Evolutionary conservation across 1,140 invertebrate species (phyloP), one percentile per base, ranked within the genome.

Genomic region (Agrypnia vestita): DNA sequence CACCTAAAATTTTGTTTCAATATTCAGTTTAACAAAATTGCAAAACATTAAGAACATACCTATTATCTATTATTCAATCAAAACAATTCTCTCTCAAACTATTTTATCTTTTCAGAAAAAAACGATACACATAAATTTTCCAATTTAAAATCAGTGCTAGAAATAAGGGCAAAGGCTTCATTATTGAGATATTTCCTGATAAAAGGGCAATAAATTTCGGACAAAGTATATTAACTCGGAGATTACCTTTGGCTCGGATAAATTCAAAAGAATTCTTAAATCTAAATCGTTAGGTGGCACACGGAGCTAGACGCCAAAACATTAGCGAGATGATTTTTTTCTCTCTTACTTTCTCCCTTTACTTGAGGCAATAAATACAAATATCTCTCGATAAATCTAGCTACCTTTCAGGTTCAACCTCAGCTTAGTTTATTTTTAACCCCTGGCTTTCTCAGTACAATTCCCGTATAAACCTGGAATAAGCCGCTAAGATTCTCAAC

Each of bases 351-450:
- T 72, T 72, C 21, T 51, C 13, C 21, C 19, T 72, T 72, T 67
- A n/a, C 21, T 8, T 25, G 35, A 25, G 25, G 74, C 74, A 61
- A 62, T 76, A 76, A 59, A 76, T 76, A 76, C 46, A 76, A 76
- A 76, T 76, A 76, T 62, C 59, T 25, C 12, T 35, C 74, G 21
- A 76, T 76, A 76, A 76, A 76, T 76, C 74, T 76, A 21, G 51
- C 74, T 47, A 49, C 59, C 46, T 62, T 19, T 76, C 17, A 35
- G 44, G 44, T 59, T 44, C 12, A 44, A 76, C 59, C 74, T 64
- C 12, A 49, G 44, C 59, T 76, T 46, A 64, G 56, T 76, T 76
- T 76, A 61, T 76, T 76, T 64, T 76, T 62, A 64, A 76, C 55
- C 35, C 74, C 56, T 53, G 47, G n/a, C 62, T 76, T 76, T 76